Conservation (phyloP, 37 sponge, comb jelly and placozoan species). For the Halisarca cf. caerulea region DNA sequence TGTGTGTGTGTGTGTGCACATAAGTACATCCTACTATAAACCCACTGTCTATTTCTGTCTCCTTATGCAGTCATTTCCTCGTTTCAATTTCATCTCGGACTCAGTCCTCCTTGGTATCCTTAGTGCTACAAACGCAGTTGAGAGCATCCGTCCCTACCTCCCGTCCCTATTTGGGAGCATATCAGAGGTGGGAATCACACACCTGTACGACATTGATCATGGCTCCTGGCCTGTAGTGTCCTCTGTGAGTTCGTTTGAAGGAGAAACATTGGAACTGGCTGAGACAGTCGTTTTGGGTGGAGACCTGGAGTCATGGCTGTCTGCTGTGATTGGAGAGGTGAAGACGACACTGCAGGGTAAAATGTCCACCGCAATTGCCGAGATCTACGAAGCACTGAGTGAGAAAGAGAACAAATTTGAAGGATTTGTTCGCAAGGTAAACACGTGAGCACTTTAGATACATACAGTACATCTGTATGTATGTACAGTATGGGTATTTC, state of each 20-base stretch:
- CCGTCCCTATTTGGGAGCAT: slow-evolving; percentile 43
- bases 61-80: slow-evolving; percentile 60
- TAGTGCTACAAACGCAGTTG: slow-evolving; percentile 47
- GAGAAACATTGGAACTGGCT: slow-evolving; percentile 49
- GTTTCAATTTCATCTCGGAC: no score
- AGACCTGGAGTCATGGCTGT: slow-evolving; percentile 73
- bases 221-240: slow-evolving; percentile 34
- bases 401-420: background rate
- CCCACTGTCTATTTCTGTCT: background rate
- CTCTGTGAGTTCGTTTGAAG: slow-evolving; percentile 58
- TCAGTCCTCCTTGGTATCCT: slow-evolving; percentile 65
- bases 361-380: background rate
- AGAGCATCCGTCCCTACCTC: slow-evolving; percentile 62
- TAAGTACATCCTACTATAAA: background rate
- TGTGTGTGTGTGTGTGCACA: no score
- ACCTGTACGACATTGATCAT: slow-evolving; percentile 7
- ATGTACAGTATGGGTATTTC: no score
- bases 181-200: slow-evolving; percentile 14
- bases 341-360: background rate
- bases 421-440: background rate
- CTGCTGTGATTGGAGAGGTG: slow-evolving; percentile 2
- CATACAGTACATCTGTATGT: slow-evolving; percentile 22
- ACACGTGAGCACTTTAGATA: background rate
- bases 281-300: slow-evolving; percentile 49
- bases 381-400: background rate